Percentiles rank a stretch among this genome's conserved stretches.
These are phyloP conservation scores for Hyphantria cunea DNA, from an alignment of 1,140 invertebrate genomes.

Conservation along the genomic window DNA sequence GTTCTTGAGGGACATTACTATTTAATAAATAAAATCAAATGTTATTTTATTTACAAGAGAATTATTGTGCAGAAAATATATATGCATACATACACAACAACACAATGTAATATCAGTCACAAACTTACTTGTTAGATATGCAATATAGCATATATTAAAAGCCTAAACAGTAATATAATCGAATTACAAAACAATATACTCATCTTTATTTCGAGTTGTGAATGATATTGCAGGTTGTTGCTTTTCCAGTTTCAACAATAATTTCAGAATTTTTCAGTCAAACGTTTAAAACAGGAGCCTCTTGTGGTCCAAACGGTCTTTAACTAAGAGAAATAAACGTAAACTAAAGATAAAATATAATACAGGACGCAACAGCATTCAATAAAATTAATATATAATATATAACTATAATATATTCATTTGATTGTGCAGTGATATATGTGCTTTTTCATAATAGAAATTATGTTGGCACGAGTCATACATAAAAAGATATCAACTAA, in stretches of 20 bases:
- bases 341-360: slow-evolving; percentile 61
- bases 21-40: slow-evolving; percentile 40
- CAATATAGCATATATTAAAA: slow-evolving; percentile 4
- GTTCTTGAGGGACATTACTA: slow-evolving; percentile 22
- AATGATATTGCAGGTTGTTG: slow-evolving; percentile 24
- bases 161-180: slow-evolving; percentile 6
- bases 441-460: slow-evolving; percentile 43
- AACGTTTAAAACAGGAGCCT: slow-evolving; percentile 29
- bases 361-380: slow-evolving; percentile 71
- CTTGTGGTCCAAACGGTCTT: slow-evolving; percentile 22
- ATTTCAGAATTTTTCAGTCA: slow-evolving; percentile 39
- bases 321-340: slow-evolving; percentile 15
- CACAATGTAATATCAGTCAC: slow-evolving; percentile 20
- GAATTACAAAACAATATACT: slow-evolving; percentile 21
- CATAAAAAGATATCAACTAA: slow-evolving; percentile 20
- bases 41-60: slow-evolving; percentile 44
- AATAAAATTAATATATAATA: slow-evolving; percentile 73
- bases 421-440: slow-evolving; percentile 59
- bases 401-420: slow-evolving; percentile 58
- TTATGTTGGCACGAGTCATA: slow-evolving; percentile 52
- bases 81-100: slow-evolving; percentile 9
- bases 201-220: slow-evolving; percentile 3
- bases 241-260: slow-evolving; percentile 23
- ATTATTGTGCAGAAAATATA: slow-evolving; percentile 29
- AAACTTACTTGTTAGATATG: slow-evolving; percentile 6